These are phyloP conservation scores for Zoanthus sociatus DNA, from an alignment of 92 coral and sea anemone species.

Conservation along the genomic window DNA sequence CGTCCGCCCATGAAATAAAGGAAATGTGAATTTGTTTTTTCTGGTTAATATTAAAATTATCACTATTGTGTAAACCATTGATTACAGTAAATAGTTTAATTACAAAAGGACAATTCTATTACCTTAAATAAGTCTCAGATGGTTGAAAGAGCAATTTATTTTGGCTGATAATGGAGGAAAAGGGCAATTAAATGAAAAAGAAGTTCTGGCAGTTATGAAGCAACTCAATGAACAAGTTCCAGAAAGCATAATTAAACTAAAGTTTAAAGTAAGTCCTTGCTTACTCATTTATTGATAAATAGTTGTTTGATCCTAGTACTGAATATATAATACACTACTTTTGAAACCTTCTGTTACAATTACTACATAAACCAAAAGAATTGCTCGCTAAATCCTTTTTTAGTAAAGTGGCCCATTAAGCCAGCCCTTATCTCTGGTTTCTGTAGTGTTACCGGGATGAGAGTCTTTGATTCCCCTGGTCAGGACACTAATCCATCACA, in stretches of 20 bases:
- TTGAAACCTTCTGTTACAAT: not conserved
- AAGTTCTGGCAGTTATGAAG: constrained; percentile 78
- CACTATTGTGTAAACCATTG: no score
- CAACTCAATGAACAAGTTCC: constrained; percentile 92
- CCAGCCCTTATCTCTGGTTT: no score
- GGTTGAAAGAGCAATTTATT: constrained; percentile 95
- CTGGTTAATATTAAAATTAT: no score
- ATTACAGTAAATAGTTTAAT: not conserved
- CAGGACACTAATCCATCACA: no score
- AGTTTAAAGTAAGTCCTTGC: constrained; percentile 82
- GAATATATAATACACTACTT: not conserved
- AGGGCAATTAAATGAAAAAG: constrained; percentile 89
- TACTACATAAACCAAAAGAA: not conserved
- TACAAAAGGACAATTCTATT: not conserved
- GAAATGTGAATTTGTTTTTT: no score
- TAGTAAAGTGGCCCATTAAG: no score
- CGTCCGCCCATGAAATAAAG: no score
- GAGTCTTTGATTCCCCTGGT: no score
- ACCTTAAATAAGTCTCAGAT: constrained; percentile 70
- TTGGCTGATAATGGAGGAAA: constrained; percentile 94
- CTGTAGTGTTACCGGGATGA: no score
- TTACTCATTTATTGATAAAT: no score
- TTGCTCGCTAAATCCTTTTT: no score
- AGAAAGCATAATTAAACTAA: constrained; percentile 81
- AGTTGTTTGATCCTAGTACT: no score